Conservation (phyloP, 2,797 vertebrate genomes). For the Pelochelys cantorii region DNA sequence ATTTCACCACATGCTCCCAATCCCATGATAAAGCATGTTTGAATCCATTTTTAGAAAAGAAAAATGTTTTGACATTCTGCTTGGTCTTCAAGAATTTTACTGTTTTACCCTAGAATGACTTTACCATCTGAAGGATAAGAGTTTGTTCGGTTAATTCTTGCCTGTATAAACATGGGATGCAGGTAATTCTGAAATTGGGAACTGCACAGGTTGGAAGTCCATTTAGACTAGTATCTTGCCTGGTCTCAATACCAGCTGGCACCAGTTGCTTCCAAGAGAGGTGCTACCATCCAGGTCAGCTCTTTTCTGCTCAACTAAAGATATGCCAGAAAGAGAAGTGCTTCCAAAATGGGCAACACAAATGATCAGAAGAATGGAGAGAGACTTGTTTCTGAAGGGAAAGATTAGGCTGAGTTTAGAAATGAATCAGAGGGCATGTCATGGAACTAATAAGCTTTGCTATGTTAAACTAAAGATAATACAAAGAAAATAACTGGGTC, state of each 20-base stretch:
- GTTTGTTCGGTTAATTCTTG: neutral
- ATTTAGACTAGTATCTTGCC: neutral
- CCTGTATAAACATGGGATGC: neutral
- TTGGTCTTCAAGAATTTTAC: neutral
- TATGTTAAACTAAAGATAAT: neutral
- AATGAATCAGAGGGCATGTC: accelerated
- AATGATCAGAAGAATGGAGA: neutral
- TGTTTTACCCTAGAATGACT: neutral
- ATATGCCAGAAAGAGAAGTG: neutral
- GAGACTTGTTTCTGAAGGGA: neutral
- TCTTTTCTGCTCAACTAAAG: neutral
- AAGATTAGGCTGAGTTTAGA: neutral
- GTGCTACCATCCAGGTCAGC: neutral
- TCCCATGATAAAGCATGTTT: neutral
- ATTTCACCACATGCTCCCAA: neutral
- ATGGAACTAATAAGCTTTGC: neutral
- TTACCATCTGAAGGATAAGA: neutral
- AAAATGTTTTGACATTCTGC: neutral
- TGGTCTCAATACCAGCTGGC: neutral
- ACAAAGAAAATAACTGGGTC: neutral
- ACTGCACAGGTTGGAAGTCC: neutral
- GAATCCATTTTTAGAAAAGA: neutral
- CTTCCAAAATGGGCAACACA: neutral
- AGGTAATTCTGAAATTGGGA: neutral
- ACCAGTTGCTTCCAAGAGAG: neutral